phyloP scores from a whole-genome alignment of 2,113 vertebrate genomes.

The Aptenodytes patagonicus region DNA sequence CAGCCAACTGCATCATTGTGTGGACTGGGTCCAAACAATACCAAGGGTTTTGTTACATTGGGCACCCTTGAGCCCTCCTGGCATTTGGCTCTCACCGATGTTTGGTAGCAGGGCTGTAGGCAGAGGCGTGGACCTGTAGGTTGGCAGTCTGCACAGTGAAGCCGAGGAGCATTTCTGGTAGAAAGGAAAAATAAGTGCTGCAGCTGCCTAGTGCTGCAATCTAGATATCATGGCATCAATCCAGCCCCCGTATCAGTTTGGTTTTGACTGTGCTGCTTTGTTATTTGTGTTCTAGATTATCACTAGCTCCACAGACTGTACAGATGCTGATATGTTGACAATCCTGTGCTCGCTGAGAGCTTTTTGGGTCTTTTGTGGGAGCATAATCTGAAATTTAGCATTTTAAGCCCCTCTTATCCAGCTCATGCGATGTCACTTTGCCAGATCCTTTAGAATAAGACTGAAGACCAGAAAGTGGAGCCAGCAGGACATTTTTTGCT shows the following conservation, averaged over 20 bases:
- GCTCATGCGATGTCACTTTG: not conserved
- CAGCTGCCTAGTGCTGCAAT: not conserved
- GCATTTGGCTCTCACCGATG: not conserved
- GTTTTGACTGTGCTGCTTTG: not conserved
- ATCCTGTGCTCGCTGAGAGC: not conserved
- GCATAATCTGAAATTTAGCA: not conserved
- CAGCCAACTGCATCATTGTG: fast-evolving
- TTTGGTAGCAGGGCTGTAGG: not conserved
- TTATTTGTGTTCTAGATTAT: not conserved
- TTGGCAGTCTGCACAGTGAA: not conserved
- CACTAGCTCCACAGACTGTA: not conserved
- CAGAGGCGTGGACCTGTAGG: not conserved
- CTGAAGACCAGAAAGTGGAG: not conserved
- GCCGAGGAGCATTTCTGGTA: not conserved
- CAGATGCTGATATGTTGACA: not conserved
- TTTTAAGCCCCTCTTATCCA: not conserved
- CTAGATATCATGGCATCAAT: fast-evolving
- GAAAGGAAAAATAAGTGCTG: not conserved
- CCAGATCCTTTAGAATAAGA: not conserved
- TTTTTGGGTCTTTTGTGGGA: not conserved
- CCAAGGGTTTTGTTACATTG: not conserved
- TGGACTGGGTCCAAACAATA: not conserved
- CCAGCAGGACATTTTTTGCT: not conserved
- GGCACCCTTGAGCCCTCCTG: not conserved
- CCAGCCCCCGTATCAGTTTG: not conserved